Evolutionary conservation across 1,140 invertebrate genomes (phyloP).

Genomic region (Harpegnathos saltator): DNA sequence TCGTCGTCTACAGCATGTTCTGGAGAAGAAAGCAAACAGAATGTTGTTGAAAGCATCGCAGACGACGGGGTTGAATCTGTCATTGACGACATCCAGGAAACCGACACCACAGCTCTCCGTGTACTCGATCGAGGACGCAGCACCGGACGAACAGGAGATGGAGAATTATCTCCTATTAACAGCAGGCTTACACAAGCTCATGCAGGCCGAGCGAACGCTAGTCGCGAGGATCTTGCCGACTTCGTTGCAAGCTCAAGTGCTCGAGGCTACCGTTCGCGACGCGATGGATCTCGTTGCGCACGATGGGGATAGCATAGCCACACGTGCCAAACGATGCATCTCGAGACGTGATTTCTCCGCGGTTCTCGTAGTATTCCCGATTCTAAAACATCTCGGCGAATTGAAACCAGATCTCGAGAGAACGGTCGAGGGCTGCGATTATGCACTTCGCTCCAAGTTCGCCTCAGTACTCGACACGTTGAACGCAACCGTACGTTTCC

Average conservation of each 20-base stretch:
- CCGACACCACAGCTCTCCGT: slow-evolving; percentile 76
- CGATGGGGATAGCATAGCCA: slow-evolving; percentile 94
- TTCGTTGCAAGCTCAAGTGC: slow-evolving; percentile 92
- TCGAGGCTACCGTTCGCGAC: slow-evolving; percentile 94
- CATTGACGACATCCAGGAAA: slow-evolving; percentile 82
- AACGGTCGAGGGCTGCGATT: slow-evolving; percentile 91
- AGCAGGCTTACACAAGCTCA: slow-evolving; percentile 94
- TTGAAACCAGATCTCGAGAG: slow-evolving; percentile 94
- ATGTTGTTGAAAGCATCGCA: slow-evolving; percentile 94
- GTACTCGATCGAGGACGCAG: slow-evolving; percentile 80
- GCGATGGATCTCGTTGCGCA: slow-evolving; percentile 94
- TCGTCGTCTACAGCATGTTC: slow-evolving; percentile 86
- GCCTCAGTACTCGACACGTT: slow-evolving; percentile 91
- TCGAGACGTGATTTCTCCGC: slow-evolving; percentile 93
- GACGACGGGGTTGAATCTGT: slow-evolving; percentile 85
- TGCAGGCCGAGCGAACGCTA: slow-evolving; percentile 94
- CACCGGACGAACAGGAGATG: slow-evolving; percentile 93
- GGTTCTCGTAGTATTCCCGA: slow-evolving; percentile 94
- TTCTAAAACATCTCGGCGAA: slow-evolving; percentile 92
- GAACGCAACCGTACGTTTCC: slow-evolving; percentile 89
- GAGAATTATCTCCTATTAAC: slow-evolving; percentile 95
- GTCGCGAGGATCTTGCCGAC: slow-evolving; percentile 94
- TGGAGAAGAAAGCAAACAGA: slow-evolving; percentile 95
- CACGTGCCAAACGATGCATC: slow-evolving; percentile 92
- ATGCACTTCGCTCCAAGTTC: slow-evolving; percentile 90